Conservation (phyloP, 2,888 invertebrate species). For the Halictus ligatus region DNA sequence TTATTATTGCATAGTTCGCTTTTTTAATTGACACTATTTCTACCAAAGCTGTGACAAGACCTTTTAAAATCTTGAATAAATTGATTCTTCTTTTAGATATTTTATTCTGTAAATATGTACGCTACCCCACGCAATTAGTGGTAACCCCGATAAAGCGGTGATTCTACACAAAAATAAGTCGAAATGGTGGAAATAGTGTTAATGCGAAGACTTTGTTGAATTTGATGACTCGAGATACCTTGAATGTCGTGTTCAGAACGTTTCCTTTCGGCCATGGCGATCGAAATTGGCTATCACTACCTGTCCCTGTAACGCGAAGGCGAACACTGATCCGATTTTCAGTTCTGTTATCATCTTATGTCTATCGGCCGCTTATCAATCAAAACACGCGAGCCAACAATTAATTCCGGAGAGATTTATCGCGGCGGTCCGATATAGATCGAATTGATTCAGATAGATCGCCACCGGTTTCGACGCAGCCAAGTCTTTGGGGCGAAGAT, state of each 20-base stretch:
- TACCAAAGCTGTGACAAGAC: no score
- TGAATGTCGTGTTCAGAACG: slow-evolving; percentile 47
- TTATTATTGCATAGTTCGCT: no score
- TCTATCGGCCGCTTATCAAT: slow-evolving; percentile 61
- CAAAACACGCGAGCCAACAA: slow-evolving; percentile 45
- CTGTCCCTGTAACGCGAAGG: slow-evolving; percentile 82
- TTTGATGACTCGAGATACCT: slow-evolving; percentile 44
- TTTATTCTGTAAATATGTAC: no score
- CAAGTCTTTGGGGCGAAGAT: background rate
- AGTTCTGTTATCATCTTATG: slow-evolving; percentile 44
- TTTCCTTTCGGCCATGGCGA: slow-evolving; percentile 19
- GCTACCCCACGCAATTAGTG: no score
- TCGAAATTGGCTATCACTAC: slow-evolving; percentile 86
- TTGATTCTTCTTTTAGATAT: no score
- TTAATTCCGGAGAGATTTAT: slow-evolving; percentile 52
- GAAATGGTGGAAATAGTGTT: background rate
- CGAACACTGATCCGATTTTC: slow-evolving; percentile 55
- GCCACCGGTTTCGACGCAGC: background rate
- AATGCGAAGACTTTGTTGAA: background rate
- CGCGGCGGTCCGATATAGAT: slow-evolving; percentile 21
- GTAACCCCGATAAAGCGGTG: no score
- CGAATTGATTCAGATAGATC: slow-evolving; percentile 8
- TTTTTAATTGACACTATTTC: no score
- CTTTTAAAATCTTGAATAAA: no score
- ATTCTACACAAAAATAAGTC: no score